phyloP scores from a whole-genome alignment of 2,888 invertebrate species.

The Spicauda simplicius region DNA sequence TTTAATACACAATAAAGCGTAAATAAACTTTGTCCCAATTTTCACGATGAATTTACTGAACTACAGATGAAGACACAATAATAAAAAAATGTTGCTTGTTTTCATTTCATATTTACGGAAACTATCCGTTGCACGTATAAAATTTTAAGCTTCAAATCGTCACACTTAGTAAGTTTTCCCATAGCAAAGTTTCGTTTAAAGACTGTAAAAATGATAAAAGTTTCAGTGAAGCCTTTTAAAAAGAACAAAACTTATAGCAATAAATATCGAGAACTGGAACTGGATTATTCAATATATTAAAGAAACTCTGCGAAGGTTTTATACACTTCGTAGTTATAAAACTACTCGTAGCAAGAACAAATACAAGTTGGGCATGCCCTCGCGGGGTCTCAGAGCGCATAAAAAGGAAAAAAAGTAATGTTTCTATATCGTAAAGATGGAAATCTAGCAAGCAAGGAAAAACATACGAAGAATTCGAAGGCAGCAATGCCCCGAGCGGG shows the following conservation, averaged over 20 bases:
- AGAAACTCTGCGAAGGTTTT: conserved; percentile 17
- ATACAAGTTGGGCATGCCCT: conserved; percentile 33
- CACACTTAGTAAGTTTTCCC: conserved; percentile 13
- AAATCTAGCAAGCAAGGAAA: conserved; percentile 75
- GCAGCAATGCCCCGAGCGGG: conserved; percentile 77
- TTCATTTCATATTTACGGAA: background rate
- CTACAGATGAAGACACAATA: conserved; percentile 1
- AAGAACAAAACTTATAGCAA: conserved; percentile 14
- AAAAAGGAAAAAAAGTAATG: conserved; percentile 65
- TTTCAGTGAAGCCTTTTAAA: conserved; percentile 4
- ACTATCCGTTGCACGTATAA: conserved; percentile 9
- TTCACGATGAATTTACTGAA: conserved; percentile 27
- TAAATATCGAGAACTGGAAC: conserved; percentile 26
- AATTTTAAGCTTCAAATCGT: conserved; percentile 19
- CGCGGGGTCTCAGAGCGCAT: conserved; percentile 49
- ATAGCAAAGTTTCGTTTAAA: conserved; percentile 7
- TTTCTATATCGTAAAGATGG: conserved; percentile 76
- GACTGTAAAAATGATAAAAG: conserved; percentile 12
- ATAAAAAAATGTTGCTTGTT: conserved; percentile 12
- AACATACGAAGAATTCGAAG: conserved; percentile 71
- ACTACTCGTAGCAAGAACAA: conserved; percentile 19
- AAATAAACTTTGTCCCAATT: conserved; percentile 27
- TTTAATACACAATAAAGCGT: conserved; percentile 32
- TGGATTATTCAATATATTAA: conserved; percentile 22
- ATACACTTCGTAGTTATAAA: conserved; percentile 24